phyloP scores from a whole-genome alignment of 2,888 invertebrate species.

The Catocala sponsa region DNA sequence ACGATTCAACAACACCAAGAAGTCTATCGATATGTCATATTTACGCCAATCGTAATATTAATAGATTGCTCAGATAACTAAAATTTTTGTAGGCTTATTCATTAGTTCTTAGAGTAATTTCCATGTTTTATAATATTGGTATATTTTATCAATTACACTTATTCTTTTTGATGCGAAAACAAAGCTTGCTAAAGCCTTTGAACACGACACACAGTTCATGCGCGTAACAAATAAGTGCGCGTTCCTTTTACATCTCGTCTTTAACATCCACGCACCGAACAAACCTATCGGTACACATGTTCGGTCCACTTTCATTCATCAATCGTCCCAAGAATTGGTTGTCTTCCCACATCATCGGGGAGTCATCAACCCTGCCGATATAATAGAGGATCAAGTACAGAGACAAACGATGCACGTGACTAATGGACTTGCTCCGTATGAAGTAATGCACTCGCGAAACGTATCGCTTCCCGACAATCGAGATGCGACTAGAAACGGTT shows the following conservation, averaged over 20 bases:
- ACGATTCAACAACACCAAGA: too few relatives aligned
- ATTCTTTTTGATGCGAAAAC: too few relatives aligned
- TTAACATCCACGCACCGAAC: not conserved
- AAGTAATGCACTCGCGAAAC: slow-evolving; percentile 35
- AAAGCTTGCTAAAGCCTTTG: too few relatives aligned
- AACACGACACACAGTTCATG: too few relatives aligned
- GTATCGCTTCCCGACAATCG: slow-evolving; percentile 28
- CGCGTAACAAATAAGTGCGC: not conserved
- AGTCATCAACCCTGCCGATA: slow-evolving; percentile 50
- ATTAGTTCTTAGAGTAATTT: too few relatives aligned
- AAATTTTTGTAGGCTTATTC: too few relatives aligned
- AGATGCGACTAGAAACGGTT: slow-evolving; percentile 27
- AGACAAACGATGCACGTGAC: slow-evolving; percentile 49
- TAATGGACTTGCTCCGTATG: slow-evolving; percentile 30
- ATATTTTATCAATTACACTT: too few relatives aligned
- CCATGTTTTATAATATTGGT: not conserved
- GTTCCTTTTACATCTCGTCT: not conserved
- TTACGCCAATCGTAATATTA: too few relatives aligned
- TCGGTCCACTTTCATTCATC: slow-evolving; percentile 18
- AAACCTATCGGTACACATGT: not conserved
- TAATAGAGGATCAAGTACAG: slow-evolving; percentile 41
- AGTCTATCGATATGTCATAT: too few relatives aligned
- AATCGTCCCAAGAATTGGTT: slow-evolving; percentile 42
- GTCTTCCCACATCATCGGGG: slow-evolving; percentile 43
- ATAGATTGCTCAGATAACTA: too few relatives aligned